Evolutionary conservation across 2,113 vertebrate genomes (phyloP).

Genomic region (Diglossa brunneiventris): DNA sequence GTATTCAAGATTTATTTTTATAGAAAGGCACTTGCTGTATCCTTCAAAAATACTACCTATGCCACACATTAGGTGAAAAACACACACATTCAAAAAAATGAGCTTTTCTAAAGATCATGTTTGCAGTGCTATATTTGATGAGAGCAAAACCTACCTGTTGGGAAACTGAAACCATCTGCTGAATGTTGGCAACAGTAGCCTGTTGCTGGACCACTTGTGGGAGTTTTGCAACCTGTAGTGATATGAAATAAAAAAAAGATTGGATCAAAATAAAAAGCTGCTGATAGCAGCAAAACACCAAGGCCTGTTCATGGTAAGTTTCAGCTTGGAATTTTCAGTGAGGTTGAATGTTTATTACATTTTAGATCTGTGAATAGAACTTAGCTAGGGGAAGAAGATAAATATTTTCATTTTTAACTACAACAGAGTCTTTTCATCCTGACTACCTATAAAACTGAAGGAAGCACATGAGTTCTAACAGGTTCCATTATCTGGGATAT

Average conservation of each 20-base stretch:
- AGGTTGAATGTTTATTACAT: not conserved
- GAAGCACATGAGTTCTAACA: not conserved
- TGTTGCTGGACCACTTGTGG: conserved; percentile 87
- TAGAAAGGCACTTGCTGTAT: not conserved
- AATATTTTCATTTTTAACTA: not conserved
- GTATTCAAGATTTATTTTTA: not conserved
- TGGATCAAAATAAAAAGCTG: not conserved
- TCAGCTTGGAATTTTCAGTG: not conserved
- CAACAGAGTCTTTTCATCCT: not conserved
- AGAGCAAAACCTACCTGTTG: conserved; percentile 79
- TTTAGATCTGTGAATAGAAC: not conserved
- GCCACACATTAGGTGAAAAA: not conserved
- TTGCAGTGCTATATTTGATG: not conserved
- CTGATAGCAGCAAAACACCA: not conserved
- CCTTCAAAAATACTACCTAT: not conserved
- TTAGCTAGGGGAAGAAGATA: not conserved
- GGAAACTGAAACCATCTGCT: conserved; percentile 86
- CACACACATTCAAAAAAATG: not conserved
- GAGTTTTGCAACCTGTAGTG: conserved; percentile 81
- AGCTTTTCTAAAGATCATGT: not conserved
- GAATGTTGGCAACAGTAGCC: conserved; percentile 80
- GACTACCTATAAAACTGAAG: not conserved
- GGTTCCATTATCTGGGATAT: not conserved
- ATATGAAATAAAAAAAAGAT: not conserved
- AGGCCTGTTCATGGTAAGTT: not conserved